Base-by-base conservation (phyloP, 2,888 invertebrate species). In the Oxyteleia sp. region DNA sequence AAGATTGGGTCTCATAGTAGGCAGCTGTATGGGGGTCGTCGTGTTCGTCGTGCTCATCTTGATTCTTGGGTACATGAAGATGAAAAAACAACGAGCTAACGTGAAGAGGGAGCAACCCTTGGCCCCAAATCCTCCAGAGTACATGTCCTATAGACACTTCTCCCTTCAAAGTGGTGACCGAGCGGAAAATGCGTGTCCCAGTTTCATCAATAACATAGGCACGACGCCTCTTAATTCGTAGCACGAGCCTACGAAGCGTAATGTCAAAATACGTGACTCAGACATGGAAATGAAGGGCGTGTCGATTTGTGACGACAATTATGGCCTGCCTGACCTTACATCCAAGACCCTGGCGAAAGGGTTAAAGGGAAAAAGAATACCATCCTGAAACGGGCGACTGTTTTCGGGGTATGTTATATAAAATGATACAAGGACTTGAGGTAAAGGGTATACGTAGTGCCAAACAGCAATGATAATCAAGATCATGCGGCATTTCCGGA, bases 21-120 rank as follows among this genome's bases (percentile, higher is more conserved):
- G 98, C 71, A 97, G 97, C 92, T 97, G 97, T 90, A 96, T 98
- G 94, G 97, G 97, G 69, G 96, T 97, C 90, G 95, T 97, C 84
- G 97, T 98, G 63, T 98, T 98, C 91, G 95, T 98, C 63, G 96
- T 97, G 10, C 94, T 98, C 89, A 96, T 97, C 75, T 97, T 97
- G 8, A 96, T 96, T 29, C 94, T 98, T 82, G 97, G 97, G 35
- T 98, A 97, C 92, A 95, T 97, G 90, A 98, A 98, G 93, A 95
- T 97, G 90, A 97, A 98, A 93, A 97, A 98, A 92, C 96, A 97
- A 89, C 94, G 97, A 84, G 95, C 96, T 64, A 95, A 96, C 20
- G 95, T 96, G 7, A 97, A 97, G 93, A 94, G 96, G 61, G 96
- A 96, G 82, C 95, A 95, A 88, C 93, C 92, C 2, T 95, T 96